These are phyloP conservation scores for Palythoa grandiflora DNA, from an alignment of 92 coral and sea anemone genomes.

Conservation along the genomic window DNA sequence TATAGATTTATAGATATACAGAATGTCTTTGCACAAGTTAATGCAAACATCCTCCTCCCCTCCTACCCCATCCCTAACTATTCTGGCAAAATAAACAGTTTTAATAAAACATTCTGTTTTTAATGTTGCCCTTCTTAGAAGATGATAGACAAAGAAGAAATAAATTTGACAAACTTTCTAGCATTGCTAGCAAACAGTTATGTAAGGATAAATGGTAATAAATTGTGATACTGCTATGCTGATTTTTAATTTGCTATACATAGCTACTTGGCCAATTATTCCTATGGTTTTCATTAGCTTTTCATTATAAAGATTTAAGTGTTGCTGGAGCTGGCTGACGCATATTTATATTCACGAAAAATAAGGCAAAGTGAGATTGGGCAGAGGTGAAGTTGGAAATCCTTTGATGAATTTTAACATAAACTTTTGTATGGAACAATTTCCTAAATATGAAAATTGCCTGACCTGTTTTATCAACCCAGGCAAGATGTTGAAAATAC, in stretches of 20 bases:
- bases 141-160: not conserved
- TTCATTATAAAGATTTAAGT: not conserved
- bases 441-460: not conserved
- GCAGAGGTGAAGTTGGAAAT: not conserved
- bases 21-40: not conserved
- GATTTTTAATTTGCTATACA: not conserved
- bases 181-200: not conserved
- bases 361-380: not conserved
- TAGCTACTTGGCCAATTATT: too few relatives aligned
- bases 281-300: not conserved
- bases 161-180: not conserved
- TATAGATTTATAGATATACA: not conserved
- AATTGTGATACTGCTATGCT: not conserved
- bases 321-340: not conserved
- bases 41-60: not conserved
- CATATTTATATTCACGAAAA: not conserved
- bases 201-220: not conserved
- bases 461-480: not conserved
- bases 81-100: not conserved
- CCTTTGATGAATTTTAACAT: not conserved
- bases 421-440: not conserved
- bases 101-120: not conserved
- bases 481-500: not conserved
- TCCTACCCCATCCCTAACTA: not conserved
- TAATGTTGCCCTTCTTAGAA: not conserved